Percentiles rank a stretch among this genome's conserved stretches.
These are phyloP conservation scores for Galerucella nymphaeae DNA, from an alignment of 2,888 invertebrate species.

Conservation along the genomic window DNA sequence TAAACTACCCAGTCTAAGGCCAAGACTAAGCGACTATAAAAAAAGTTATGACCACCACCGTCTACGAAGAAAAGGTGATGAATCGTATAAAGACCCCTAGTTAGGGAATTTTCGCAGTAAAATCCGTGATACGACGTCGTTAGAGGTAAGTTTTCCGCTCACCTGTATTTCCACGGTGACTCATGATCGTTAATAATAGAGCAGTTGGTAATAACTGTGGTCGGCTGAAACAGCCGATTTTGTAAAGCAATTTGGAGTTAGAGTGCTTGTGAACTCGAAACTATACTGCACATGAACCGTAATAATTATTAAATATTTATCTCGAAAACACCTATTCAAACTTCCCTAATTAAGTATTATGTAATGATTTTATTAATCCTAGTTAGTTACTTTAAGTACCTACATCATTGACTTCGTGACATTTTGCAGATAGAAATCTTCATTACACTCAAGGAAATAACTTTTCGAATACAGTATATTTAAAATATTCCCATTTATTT, in stretches of 20 bases:
- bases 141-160: conserved; percentile 47
- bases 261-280: conserved; percentile 49
- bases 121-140: conserved; percentile 53
- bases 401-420: too few relatives aligned
- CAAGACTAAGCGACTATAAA: conserved; percentile 27
- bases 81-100: conserved; percentile 40
- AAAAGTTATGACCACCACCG: conserved; percentile 34
- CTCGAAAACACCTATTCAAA: conserved; percentile 40
- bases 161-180: conserved; percentile 56
- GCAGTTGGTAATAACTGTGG: conserved; percentile 53
- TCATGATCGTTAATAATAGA: conserved; percentile 56
- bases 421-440: too few relatives aligned
- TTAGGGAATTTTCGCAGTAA: conserved; percentile 43
- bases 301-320: conserved; percentile 52
- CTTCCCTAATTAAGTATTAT: conserved; percentile 37
- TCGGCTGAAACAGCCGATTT: conserved; percentile 48
- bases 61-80: conserved; percentile 37
- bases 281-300: conserved; percentile 44
- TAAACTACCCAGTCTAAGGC: conserved; percentile 28
- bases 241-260: conserved; percentile 48
- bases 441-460: background rate
- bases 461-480: too few relatives aligned
- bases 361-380: background rate
- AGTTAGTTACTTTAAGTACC: background rate
- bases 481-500: too few relatives aligned